phyloP scores from a whole-genome alignment of 2,888 invertebrate genomes.

The Sphecodes monilicornis region DNA sequence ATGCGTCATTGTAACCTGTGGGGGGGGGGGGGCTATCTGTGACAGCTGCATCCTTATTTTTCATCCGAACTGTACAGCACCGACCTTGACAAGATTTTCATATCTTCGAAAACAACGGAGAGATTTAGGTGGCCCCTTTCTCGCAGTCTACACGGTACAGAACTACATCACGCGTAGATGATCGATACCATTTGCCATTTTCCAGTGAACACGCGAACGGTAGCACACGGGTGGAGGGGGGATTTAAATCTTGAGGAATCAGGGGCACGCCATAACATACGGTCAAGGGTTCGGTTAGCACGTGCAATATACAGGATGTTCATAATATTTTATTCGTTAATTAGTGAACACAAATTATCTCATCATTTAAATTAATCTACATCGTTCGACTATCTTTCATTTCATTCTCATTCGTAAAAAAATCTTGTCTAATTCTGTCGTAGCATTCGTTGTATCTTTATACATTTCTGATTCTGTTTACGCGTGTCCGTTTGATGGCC shows the following conservation, averaged over 20 bases:
- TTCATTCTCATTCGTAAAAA: background rate
- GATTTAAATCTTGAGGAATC: slow-evolving; percentile 13
- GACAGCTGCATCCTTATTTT: slow-evolving; percentile 11
- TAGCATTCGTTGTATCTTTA: background rate
- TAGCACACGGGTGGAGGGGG: background rate
- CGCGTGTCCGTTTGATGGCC: background rate
- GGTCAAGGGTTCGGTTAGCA: background rate
- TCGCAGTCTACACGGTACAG: background rate
- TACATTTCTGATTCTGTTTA: background rate
- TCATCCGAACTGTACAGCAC: slow-evolving; percentile 17
- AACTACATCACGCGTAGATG: background rate
- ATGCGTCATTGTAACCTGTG: background rate
- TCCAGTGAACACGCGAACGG: background rate
- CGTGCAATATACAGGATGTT: background rate
- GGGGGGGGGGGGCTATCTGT: background rate
- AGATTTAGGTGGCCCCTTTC: slow-evolving; percentile 21
- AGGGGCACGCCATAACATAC: background rate
- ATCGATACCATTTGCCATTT: slow-evolving; percentile 47
- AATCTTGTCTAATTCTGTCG: background rate
- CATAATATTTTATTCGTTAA: background rate
- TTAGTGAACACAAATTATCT: background rate
- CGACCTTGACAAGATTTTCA: slow-evolving; percentile 47
- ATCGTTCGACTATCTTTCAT: background rate
- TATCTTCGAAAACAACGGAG: slow-evolving; percentile 29
- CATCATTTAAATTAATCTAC: background rate